A percentile compares a stretch with the other conserved stretches of the same genome.
phyloP scores from a whole-genome alignment of 2,888 invertebrate species.

The Thecocarcelia acutangulata region DNA sequence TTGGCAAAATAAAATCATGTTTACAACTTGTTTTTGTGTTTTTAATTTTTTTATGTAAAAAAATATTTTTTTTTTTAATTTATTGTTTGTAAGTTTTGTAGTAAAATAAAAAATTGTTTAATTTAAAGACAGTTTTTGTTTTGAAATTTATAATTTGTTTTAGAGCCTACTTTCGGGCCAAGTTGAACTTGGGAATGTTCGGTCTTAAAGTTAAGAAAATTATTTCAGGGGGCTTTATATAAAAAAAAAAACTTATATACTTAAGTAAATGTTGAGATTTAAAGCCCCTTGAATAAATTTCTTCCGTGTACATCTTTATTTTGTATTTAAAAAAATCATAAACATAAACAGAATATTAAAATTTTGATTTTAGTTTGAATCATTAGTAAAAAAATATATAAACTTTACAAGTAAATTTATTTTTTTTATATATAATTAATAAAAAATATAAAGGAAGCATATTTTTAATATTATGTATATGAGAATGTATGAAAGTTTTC shows the following conservation, averaged over 20 bases:
- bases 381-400: constrained; percentile 60
- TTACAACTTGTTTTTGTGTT: not conserved
- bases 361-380: constrained; percentile 45
- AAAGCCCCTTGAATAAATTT: constrained; percentile 8
- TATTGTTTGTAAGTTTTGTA: constrained; percentile 37
- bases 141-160: constrained; percentile 17
- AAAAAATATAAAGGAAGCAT: constrained; percentile 64
- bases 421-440: constrained; percentile 10
- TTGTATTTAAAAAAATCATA: constrained; percentile 11
- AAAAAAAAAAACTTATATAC: not conserved
- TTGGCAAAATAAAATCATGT: not conserved
- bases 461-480: constrained; percentile 55
- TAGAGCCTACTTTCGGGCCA: constrained; percentile 29
- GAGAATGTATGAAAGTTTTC: constrained; percentile 67
- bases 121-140: not conserved
- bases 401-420: constrained; percentile 42
- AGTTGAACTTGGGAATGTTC: constrained; percentile 63
- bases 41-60: constrained; percentile 57
- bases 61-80: constrained; percentile 55
- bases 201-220: constrained; percentile 6
- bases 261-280: not conserved
- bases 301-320: constrained; percentile 8
- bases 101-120: constrained; percentile 20
- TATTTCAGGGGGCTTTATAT: not conserved
- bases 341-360: constrained; percentile 16